These are phyloP conservation scores for Montifringilla adamsi DNA, from an alignment of 2,113 vertebrate genomes.

Conservation along the genomic window DNA sequence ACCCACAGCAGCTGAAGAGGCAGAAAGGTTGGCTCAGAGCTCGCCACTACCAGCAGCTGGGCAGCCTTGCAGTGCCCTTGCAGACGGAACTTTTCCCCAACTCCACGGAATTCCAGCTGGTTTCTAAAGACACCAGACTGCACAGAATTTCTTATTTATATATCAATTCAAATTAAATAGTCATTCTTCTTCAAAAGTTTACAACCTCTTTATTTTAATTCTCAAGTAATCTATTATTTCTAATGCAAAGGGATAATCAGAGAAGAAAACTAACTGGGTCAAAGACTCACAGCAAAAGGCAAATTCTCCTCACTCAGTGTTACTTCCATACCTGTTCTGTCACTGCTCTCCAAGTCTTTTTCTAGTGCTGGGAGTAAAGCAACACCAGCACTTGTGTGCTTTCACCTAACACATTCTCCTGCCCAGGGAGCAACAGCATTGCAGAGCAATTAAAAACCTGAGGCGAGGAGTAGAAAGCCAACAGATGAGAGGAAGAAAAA, in stretches of 20 bases:
- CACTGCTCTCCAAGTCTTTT: neutral
- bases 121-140: neutral
- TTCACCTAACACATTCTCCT: neutral
- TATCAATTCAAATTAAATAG: neutral
- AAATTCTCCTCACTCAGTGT: neutral
- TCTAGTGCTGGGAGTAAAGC: neutral
- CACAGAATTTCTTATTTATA: neutral
- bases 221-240: neutral
- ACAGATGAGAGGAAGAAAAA: neutral
- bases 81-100: rapidly evolving
- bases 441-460: neutral
- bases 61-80: neutral
- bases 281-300: neutral
- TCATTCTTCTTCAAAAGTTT: neutral
- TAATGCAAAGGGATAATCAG: neutral
- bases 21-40: neutral
- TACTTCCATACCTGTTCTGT: neutral
- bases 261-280: neutral
- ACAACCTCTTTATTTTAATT: neutral
- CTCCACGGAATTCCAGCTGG: neutral
- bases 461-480: neutral
- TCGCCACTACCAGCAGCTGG: rapidly evolving
- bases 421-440: neutral
- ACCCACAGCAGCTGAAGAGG: neutral
- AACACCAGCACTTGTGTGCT: neutral